phyloP scores from a whole-genome alignment of 2,797 vertebrate species.

The Hephaestus fuliginosus region DNA sequence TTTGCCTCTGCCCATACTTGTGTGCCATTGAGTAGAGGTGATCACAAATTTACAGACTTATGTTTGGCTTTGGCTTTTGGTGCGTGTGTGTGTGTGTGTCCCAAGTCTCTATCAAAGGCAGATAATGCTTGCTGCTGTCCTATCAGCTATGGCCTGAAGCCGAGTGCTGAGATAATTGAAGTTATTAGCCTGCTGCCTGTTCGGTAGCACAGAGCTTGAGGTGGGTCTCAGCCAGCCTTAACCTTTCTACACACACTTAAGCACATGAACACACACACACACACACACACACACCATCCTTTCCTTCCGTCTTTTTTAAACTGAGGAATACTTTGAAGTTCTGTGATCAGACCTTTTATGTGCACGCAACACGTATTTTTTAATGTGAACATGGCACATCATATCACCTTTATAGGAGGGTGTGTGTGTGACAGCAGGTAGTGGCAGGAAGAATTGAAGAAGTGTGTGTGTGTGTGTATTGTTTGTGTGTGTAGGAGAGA shows the following conservation, averaged over 20 bases:
- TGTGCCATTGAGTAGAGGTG: conserved; percentile 4
- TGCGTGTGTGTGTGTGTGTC: not conserved
- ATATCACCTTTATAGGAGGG: conserved; percentile 27
- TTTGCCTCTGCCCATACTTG: not conserved
- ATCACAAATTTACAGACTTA: conserved; percentile 6
- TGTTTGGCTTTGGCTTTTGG: conserved; percentile 27
- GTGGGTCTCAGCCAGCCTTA: conserved; percentile 58
- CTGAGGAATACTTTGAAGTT: conserved; percentile 32
- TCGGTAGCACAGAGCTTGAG: conserved; percentile 59
- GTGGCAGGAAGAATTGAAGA: not conserved
- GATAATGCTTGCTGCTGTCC: conserved; percentile 62
- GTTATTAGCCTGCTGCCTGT: conserved; percentile 69
- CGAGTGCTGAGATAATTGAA: conserved; percentile 72
- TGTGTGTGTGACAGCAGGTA: conserved; percentile 19
- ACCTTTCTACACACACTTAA: conserved; percentile 50
- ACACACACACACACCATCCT: conserved; percentile 6
- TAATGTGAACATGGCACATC: not conserved
- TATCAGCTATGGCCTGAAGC: conserved; percentile 68
- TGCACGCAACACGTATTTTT: not conserved
- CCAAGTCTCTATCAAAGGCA: conserved; percentile 56
- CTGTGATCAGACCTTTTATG: conserved; percentile 2
- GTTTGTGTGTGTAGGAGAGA: not conserved
- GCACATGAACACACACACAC: conserved; percentile 16
- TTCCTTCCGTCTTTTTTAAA: not conserved
- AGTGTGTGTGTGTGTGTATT: not conserved